Base-by-base conservation (phyloP, 2,888 invertebrate species). In the Holacanthella duospinosa region DNA sequence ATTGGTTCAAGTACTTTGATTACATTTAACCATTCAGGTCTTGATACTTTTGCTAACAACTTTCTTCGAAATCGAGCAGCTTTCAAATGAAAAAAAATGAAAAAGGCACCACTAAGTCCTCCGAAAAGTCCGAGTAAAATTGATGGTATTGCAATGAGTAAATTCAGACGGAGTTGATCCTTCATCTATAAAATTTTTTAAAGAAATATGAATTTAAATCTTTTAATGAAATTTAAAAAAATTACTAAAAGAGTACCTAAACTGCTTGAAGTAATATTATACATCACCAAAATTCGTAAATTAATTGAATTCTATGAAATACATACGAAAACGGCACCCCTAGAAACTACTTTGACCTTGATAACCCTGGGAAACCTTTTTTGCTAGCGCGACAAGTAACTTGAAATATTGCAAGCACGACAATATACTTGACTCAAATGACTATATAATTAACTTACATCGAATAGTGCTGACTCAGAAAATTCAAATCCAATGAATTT, bases 21-120 rank as follows among this genome's bases (percentile, higher is more conserved):
- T 3, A 75, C 24, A 61, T 76, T 77, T 58, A 75, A 74, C 4
- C 73, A 43, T 65, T 74, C 68, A 2, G 69, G 69, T 43, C 66
- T 67, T 58, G 68, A 65, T 2, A 78, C 74, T 24, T 71, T 71
- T n/a, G 75, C 69, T 36, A 79, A 66, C 0, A 77, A 27, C 28
- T 74, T 74, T 58, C 77, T 74, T 36, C 79, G 67, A 16, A 71
- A 64, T 55, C 77, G 73, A 0, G 77, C 74, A 56, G 77, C 74
- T 68, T 79, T 79, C 16, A 79, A 73, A 66, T 77, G 77, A 29
- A 77, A 64, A 63, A 79, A 77, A 19, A 77, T 78, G 65, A 79
- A 79, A 19, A 76, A 68, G 19, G 78, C 76, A 21, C 78, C 79
- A 2, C 77, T 64, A 1, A 77, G 55, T 2, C 79, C 79, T 3